phyloP scores from a whole-genome alignment of 1,140 invertebrate species.

The Zaprionus kolodkinae region DNA sequence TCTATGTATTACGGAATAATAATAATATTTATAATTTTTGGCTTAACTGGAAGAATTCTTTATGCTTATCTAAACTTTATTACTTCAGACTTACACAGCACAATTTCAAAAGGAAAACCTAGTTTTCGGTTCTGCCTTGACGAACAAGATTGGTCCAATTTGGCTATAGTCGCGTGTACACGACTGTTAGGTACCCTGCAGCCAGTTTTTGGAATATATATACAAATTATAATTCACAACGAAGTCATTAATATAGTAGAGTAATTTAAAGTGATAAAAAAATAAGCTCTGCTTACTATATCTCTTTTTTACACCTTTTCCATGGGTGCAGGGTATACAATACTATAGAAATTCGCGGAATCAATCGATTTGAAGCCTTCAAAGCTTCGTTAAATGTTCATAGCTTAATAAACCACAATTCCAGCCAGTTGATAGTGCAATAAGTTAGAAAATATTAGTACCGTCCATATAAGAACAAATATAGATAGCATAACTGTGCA shows the following conservation, averaged over 20 bases:
- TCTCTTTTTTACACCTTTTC: too few relatives aligned
- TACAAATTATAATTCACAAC: background rate
- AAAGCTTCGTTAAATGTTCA: background rate
- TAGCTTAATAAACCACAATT: background rate
- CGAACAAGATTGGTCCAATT: background rate
- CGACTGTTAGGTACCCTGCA: background rate
- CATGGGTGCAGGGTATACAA: background rate
- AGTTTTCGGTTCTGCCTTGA: conserved; percentile 13
- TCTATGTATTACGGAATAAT: background rate
- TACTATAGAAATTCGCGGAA: background rate
- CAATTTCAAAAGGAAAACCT: background rate
- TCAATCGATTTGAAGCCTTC: background rate
- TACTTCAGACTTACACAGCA: conserved; percentile 12
- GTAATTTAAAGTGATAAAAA: too few relatives aligned
- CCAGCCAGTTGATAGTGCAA: conserved; percentile 29
- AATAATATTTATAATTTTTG: background rate
- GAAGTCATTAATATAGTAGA: background rate
- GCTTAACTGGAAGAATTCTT: conserved; percentile 2
- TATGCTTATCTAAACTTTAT: conserved; percentile 34
- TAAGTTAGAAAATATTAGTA: conserved; percentile 51
- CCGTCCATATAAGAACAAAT: conserved; percentile 56
- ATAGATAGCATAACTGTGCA: conserved; percentile 33
- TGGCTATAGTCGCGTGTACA: background rate
- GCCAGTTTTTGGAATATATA: background rate
- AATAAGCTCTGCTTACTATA: too few relatives aligned